Conservation (phyloP, 2,797 vertebrate species). For the Bradypodion ventrale region DNA sequence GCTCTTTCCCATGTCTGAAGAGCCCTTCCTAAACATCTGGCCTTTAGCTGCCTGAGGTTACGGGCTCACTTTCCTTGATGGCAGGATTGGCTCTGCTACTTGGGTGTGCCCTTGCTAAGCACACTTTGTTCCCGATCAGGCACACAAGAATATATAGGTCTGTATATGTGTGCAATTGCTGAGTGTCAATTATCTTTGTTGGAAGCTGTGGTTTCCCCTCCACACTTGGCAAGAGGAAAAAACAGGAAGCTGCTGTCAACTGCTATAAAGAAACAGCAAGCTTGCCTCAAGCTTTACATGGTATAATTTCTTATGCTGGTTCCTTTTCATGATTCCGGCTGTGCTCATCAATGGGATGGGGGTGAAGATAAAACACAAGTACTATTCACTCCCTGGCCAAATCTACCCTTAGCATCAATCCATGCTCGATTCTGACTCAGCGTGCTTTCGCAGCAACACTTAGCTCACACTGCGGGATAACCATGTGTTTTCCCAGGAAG, state of each 20-base stretch:
- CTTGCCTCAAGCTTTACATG: too few species aligned
- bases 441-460: too few species aligned
- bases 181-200: background rate
- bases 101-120: too few species aligned
- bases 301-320: background rate
- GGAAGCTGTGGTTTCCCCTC: background rate
- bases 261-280: background rate
- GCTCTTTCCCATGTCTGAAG: background rate
- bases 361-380: background rate
- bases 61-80: background rate
- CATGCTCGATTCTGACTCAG: too few species aligned
- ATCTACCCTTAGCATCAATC: too few species aligned
- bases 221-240: background rate
- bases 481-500: too few species aligned
- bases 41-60: too few species aligned
- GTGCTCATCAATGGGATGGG: background rate
- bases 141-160: too few species aligned
- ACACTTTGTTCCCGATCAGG: too few species aligned
- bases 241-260: background rate
- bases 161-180: background rate
- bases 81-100: too few species aligned
- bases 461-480: too few species aligned
- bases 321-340: background rate
- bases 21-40: background rate
- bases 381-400: too few species aligned